Base-by-base conservation (phyloP, 1,140 invertebrate species). In the Listronotus bonariensis region DNA sequence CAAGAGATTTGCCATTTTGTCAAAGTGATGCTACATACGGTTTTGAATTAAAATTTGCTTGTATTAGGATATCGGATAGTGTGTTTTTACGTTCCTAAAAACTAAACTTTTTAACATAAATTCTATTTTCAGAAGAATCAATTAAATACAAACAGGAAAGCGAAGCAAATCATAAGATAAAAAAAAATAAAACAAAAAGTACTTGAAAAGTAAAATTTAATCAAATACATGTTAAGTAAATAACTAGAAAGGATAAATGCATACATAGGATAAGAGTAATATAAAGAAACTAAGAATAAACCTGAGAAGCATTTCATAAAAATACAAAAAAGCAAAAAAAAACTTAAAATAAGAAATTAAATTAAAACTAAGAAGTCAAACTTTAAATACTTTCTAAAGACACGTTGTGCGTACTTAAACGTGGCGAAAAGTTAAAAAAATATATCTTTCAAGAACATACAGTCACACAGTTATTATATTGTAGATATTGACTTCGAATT, bases 401-500 rank as follows among this genome's bases (percentile, higher is more conserved):
- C 55, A 61, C 43, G 17, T 69, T 74, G 71, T 72, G 73, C 70
- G 67, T 52, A 73, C 54, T 62, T 56, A 74, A 70, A 68, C 58
- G 60, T 56, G 57, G 63, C 56, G 48, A 54, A 64, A 59, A 36
- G 64, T 49, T 68, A 70, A 73, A 74, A 74, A 76, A 72, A 74
- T 71, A 74, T 65, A 72, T 72, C 57, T 68, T 70, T 71, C 64
- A 62, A 70, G 15, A 58, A 57, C 52, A 63, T 66, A 75, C 69
- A 72, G 68, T 70, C 67, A 72, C 66, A 71, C 61, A 69, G 61
- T 61, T 68, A 62, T 72, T 70, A 59, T 75, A 74, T 74, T 72
- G 71, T 78, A 78, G 74, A 78, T 78, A 78, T 78, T 78, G 76
- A 78, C 76, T 78, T 77, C 70, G 66, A 76, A 76, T 78, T 78